Evolutionary conservation across 2,113 vertebrate species (phyloP), one percentile per base, ranked within the genome.

Genomic region (Lamprotornis superbus): DNA sequence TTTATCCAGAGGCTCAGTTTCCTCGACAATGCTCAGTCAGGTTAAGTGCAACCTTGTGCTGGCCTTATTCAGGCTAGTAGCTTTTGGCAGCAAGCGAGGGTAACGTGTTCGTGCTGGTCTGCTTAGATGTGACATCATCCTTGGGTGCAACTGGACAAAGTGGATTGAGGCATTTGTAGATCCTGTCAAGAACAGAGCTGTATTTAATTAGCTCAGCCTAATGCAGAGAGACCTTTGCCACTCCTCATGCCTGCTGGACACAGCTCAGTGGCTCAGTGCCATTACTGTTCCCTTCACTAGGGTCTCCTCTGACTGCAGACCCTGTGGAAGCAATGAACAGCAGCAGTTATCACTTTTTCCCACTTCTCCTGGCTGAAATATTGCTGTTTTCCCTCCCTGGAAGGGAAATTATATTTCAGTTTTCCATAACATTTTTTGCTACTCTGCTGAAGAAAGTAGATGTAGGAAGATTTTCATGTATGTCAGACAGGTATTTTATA

Each of bases 121-220:
- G 0, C 59, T 94, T 82, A 44, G 60, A 69, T 75, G 52, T 76
- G 53, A 73, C 37, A 84, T 84, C 86, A 77, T 44, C 85, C 90
- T 57, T 50, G 28, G 65, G 70, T 75, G 53, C 44, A 76, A 75
- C 20, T 25, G 80, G 74, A n/a, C 83, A 81, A 83, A 95, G 88
- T 68, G n/a, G 79, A 94, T 71, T 73, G 80, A 60, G 30, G 31
- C 64, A 68, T 68, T 67, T 49, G 17, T 61, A 83, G 73, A 90
- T 90, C 76, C 65, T 79, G 69, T 68, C 76, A 95, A 86, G 68
- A 42, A 80, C 11, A 68, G 80, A 61, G 88, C 37, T 89, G 86
- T 83, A 39, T 92, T 94, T 97, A 95, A 96, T 94, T 60, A 95
- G 82, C 74, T 95, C 88, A 90, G 1, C 52, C 75, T 96, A 83